Conservation (phyloP, 2,797 vertebrate species). For the Labroides dimidiatus region DNA sequence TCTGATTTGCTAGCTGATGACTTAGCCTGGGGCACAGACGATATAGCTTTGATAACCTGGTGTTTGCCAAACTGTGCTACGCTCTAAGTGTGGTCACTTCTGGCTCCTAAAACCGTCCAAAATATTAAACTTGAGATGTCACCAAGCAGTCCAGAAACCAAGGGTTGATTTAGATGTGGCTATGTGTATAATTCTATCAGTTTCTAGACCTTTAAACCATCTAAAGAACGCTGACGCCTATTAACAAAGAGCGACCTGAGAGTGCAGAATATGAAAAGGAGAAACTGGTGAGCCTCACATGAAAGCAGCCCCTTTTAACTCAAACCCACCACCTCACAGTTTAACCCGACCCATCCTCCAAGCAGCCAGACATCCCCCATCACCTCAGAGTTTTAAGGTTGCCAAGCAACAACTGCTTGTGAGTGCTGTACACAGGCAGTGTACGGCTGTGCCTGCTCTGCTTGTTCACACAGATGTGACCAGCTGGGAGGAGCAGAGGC, state of each 20-base stretch:
- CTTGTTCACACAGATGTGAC: constrained; percentile 71
- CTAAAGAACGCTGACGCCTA: too few relatives aligned
- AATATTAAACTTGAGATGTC: too few relatives aligned
- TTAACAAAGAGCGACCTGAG: background rate
- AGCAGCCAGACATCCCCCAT: constrained; percentile 57
- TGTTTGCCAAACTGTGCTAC: too few relatives aligned
- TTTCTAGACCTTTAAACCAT: too few relatives aligned
- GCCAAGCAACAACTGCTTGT: constrained; percentile 74
- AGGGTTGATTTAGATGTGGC: too few relatives aligned
- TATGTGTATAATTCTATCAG: too few relatives aligned
- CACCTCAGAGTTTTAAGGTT: constrained; percentile 77
- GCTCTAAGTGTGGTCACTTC: background rate
- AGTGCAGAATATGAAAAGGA: background rate
- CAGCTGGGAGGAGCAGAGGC: constrained; percentile 63
- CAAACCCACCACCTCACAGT: constrained; percentile 52
- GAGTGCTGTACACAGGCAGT: constrained; percentile 41
- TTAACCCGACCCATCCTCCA: constrained; percentile 59
- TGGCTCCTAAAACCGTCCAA: background rate
- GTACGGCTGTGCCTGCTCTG: constrained; percentile 45
- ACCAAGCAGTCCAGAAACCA: too few relatives aligned
- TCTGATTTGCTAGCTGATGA: background rate
- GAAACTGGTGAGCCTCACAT: constrained; percentile 26
- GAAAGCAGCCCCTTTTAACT: constrained; percentile 50
- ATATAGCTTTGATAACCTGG: background rate
- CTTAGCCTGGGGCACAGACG: background rate